A percentile compares a stretch with the other conserved stretches of the same genome.
Conservation (phyloP, 1,140 invertebrate genomes). For the Parasteatoda tepidariorum region DNA sequence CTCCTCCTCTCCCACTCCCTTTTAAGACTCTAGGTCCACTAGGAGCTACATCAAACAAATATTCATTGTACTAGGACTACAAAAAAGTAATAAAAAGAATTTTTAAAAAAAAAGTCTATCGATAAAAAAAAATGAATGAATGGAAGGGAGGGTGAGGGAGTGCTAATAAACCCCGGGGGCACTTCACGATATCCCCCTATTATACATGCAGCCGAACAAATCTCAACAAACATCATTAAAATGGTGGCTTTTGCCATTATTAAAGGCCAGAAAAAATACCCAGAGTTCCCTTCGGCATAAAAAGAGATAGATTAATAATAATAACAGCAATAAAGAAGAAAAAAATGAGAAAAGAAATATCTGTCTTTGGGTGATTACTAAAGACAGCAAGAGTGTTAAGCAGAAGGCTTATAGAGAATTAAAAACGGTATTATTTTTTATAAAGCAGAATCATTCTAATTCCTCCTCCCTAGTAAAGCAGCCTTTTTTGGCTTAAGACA, state of each 20-base stretch:
- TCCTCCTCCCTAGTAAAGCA: not conserved
- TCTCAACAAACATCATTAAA: slow-evolving; percentile 58
- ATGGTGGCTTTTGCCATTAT: slow-evolving; percentile 52
- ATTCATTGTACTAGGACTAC: not conserved
- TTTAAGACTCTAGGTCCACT: not conserved
- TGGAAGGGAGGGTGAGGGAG: not conserved
- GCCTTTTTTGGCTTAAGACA: slow-evolving; percentile 21
- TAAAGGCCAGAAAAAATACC: not conserved
- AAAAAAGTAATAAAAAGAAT: too few species aligned
- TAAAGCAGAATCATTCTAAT: not conserved
- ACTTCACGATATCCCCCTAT: slow-evolving; percentile 47
- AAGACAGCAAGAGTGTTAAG: slow-evolving; percentile 33
- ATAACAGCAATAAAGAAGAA: slow-evolving; percentile 22
- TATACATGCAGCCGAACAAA: slow-evolving; percentile 17
- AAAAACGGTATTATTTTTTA: slow-evolving; percentile 48
- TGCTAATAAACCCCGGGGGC: slow-evolving; percentile 40
- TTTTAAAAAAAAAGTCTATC: not conserved
- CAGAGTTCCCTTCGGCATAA: not conserved
- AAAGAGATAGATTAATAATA: slow-evolving; percentile 54
- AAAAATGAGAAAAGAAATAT: slow-evolving; percentile 28
- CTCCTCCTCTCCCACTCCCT: too few species aligned
- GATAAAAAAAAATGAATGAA: not conserved
- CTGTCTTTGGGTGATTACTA: slow-evolving; percentile 49
- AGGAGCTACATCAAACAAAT: not conserved
- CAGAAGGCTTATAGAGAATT: slow-evolving; percentile 47